Evolutionary conservation across 1,140 invertebrate genomes (phyloP).

Genomic region (Drosophila arizonae): DNA sequence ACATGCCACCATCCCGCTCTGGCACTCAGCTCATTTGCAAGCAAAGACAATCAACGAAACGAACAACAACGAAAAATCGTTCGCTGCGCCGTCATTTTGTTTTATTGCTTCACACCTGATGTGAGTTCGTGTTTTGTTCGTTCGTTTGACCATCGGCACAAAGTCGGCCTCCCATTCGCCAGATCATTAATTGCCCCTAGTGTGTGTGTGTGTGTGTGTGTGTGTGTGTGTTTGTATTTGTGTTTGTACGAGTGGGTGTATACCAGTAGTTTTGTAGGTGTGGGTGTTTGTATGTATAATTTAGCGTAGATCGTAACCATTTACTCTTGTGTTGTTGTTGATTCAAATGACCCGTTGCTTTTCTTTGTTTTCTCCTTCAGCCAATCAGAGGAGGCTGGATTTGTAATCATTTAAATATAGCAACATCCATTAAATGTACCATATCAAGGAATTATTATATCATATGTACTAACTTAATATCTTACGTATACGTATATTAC

Average conservation of each 20-base stretch:
- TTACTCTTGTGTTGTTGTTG: constrained; percentile 24
- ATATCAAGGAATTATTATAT: too few relatives aligned
- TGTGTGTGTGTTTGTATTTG: constrained; percentile 8
- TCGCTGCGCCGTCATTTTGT: constrained; percentile 42
- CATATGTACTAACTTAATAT: too few relatives aligned
- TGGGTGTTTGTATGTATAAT: constrained; percentile 5
- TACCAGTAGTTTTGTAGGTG: constrained; percentile 1
- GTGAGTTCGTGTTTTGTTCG: constrained; percentile 24
- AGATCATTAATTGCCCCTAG: constrained; percentile 43
- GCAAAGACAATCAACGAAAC: constrained; percentile 6
- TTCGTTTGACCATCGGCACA: constrained; percentile 61
- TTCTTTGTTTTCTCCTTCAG: constrained; percentile 47
- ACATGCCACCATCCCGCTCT: constrained; percentile 23
- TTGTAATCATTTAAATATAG: neutral
- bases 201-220: constrained; percentile 3
- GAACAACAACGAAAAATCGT: constrained; percentile 25
- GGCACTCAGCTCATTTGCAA: constrained; percentile 32
- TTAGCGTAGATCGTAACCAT: constrained; percentile 42
- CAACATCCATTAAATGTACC: too few relatives aligned
- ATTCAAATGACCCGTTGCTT: constrained; percentile 36
- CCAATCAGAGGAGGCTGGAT: constrained; percentile 46
- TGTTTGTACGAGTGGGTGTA: neutral
- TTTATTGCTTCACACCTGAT: constrained; percentile 59
- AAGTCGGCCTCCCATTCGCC: constrained; percentile 56
- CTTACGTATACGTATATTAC: too few relatives aligned